Evolutionary conservation across 2,113 vertebrate genomes (phyloP).

Genomic region (Typhlomys cinereus): DNA sequence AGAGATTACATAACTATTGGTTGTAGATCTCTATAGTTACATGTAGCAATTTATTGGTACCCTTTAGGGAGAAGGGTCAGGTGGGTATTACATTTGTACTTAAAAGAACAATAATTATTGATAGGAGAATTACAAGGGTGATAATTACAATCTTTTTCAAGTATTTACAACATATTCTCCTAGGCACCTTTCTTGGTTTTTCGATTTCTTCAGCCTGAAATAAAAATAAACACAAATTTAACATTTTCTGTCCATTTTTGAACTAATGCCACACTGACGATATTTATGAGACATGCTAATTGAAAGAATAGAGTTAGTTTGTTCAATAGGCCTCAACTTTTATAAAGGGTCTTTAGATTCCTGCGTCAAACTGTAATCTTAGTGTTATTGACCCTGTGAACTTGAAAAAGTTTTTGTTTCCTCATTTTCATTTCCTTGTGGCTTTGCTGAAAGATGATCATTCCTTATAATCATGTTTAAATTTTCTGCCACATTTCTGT

Average conservation of each 20-base stretch:
- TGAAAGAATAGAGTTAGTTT: conserved; percentile 30
- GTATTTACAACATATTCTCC: conserved; percentile 90
- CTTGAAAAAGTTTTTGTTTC: neutral
- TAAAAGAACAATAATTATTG: conserved; percentile 88
- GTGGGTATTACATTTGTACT: conserved; percentile 84
- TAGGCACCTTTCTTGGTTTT: conserved; percentile 84
- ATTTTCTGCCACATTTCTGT: neutral
- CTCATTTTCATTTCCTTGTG: neutral
- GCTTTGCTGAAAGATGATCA: conserved; percentile 4
- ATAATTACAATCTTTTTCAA: conserved; percentile 88
- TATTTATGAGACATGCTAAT: neutral
- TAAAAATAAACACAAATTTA: conserved; percentile 58
- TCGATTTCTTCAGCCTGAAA: conserved; percentile 88
- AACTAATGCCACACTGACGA: neutral
- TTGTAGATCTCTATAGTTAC: neutral
- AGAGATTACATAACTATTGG: neutral
- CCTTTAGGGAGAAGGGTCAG: conserved; percentile 16
- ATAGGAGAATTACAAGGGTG: conserved; percentile 81
- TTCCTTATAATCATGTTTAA: neutral
- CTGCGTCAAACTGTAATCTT: neutral
- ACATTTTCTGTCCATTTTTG: conserved; percentile 45
- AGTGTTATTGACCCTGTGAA: neutral
- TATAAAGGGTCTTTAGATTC: neutral
- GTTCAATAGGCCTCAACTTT: neutral
- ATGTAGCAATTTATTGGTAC: conserved; percentile 49